Base-by-base conservation (phyloP, 2,888 invertebrate genomes). In the Thalpophila matura region DNA sequence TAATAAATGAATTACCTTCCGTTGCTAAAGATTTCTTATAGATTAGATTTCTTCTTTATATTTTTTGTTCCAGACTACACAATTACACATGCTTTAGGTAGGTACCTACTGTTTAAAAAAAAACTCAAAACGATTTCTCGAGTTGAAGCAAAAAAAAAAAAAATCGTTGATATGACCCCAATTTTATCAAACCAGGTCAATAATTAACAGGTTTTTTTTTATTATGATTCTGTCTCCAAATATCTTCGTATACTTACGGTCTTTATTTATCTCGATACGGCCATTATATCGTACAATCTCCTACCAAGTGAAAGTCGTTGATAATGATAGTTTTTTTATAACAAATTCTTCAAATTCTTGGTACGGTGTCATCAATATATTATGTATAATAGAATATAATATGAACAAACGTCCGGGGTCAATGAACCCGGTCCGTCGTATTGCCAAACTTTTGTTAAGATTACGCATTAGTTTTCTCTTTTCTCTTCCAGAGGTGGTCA, bases 341-440 rank as follows among this genome's bases (percentile, higher is more conserved):
- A 46, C n/a, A 47, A 67, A 78, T 77, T 78, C 79, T 45, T 53
- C 4, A 71, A 67, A 77, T 77, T 79, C 79, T 54, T 62, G 10
- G 16, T 72, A 37, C 55, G 42, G 20, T 51, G 42, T 56, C 71
- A 66, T 71, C 14, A 45, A 38, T 54, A 47, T 31, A 14, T 40
- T 20, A n/a, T 56, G 43, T 40, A 47, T 69, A 18, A 27, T 35
- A 51, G 14, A 37, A 24, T 49, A 35, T 47, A 57, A 60, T 68
- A 47, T 42, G 3, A 47, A 47, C 37, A 47, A 53, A 55, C 31
- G 45, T 69, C 73, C 56, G 70, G 54, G 69, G 78, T 74, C 45
- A 50, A 20, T 46, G 49, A 74, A 20, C 78, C 29, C 26, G 9
- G 4, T 60, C 33, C 16, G 18, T 31, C 42, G 37, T 7, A 24